These are phyloP conservation scores for Mimumesa dahlbomi DNA, from an alignment of 2,888 invertebrate genomes.

Conservation along the genomic window DNA sequence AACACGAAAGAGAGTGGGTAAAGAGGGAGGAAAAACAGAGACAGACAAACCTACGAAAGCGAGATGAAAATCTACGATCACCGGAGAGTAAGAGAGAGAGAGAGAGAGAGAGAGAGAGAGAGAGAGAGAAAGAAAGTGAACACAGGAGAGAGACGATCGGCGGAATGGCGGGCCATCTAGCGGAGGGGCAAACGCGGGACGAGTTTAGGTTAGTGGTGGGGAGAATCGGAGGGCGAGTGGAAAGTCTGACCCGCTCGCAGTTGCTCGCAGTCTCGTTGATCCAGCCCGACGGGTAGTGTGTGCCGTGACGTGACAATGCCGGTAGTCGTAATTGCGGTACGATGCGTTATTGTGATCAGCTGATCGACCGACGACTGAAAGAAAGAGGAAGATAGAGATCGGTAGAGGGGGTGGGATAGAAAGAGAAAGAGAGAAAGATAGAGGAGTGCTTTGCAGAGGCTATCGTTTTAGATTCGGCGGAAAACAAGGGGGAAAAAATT, in stretches of 20 bases:
- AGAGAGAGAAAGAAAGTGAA: background rate
- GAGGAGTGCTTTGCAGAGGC: background rate
- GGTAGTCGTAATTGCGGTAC: conserved; percentile 66
- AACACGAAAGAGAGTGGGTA: background rate
- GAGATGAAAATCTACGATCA: conserved; percentile 10
- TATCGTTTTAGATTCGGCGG: background rate
- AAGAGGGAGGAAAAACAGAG: background rate
- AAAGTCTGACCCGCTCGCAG: conserved; percentile 63
- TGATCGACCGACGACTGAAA: conserved; percentile 61
- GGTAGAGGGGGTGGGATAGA: background rate
- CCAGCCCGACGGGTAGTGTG: conserved; percentile 65
- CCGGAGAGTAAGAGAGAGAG: conserved; percentile 1
- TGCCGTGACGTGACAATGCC: conserved; percentile 73
- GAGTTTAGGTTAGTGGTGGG: conserved; percentile 44
- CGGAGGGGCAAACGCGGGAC: conserved; percentile 43
- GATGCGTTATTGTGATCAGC: conserved; percentile 71
- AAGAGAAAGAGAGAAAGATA: background rate
- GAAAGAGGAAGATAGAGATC: background rate
- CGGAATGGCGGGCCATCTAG: conserved; percentile 32
- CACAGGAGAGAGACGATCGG: background rate
- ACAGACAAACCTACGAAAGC: background rate
- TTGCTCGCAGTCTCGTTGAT: conserved; percentile 69
- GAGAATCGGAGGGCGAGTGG: conserved; percentile 51
- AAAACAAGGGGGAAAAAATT: no score
- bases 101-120: background rate